These are phyloP conservation scores for Thalassoma bifasciatum DNA, from an alignment of 2,113 vertebrate species.

Conservation along the genomic window DNA sequence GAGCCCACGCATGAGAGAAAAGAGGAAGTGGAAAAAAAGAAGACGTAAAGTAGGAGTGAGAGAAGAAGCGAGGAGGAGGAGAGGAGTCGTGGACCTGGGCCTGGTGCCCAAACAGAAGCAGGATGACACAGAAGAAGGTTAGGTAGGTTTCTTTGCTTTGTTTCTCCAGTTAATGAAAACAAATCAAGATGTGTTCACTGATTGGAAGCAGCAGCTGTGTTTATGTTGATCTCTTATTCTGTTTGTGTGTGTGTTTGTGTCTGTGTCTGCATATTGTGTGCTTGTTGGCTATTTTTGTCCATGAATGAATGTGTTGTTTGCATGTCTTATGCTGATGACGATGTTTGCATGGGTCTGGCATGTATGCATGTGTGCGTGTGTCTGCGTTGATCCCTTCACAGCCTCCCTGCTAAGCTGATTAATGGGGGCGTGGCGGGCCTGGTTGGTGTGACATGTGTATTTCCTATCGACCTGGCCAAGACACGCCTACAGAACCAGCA, in stretches of 20 bases:
- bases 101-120: slow-evolving; percentile 61
- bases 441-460: slow-evolving; percentile 92
- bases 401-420: slow-evolving; percentile 90
- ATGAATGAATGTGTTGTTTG: slow-evolving; percentile 17
- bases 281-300: slow-evolving; percentile 9
- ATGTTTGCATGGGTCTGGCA: slow-evolving; percentile 35
- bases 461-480: slow-evolving; percentile 93
- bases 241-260: slow-evolving; percentile 4
- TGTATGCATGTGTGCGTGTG: slow-evolving; percentile 39
- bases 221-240: not conserved
- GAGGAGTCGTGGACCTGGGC: slow-evolving; percentile 39
- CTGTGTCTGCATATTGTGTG: not conserved
- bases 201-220: slow-evolving; percentile 15
- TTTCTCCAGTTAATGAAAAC: slow-evolving; percentile 13
- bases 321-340: slow-evolving; percentile 7
- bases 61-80: slow-evolving; percentile 11
- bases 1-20: slow-evolving; percentile 3
- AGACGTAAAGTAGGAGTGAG: slow-evolving; percentile 13
- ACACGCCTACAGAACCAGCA: slow-evolving; percentile 94
- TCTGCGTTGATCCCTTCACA: slow-evolving; percentile 71
- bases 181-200: not conserved
- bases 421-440: slow-evolving; percentile 92
- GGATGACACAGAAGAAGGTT: slow-evolving; percentile 81
- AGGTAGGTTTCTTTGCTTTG: slow-evolving; percentile 58
- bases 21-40: slow-evolving; percentile 27